Base-by-base conservation (phyloP, 1,140 invertebrate species). In the Lucilia cuprina region DNA sequence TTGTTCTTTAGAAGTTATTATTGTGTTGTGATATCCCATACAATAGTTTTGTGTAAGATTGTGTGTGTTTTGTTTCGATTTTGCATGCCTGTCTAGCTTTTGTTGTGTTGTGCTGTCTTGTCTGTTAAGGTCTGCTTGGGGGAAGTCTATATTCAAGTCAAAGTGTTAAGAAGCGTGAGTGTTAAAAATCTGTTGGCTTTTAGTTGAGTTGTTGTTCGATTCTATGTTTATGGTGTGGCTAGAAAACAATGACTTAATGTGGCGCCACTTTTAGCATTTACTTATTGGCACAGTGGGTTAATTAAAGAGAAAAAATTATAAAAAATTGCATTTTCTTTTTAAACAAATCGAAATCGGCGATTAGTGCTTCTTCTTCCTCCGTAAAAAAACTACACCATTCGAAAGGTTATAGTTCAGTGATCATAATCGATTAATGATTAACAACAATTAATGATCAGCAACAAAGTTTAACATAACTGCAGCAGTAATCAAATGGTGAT, bases 151-250 rank as follows among this genome's bases (percentile, higher is more conserved):
- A 25, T 25, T n/a, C n/a, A n/a, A 70, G 65, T 21, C 19, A 70
- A 70, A 70, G 65, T 70, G 65, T 70, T 70, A 80, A 80, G 77
- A 80, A 80, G 77, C 77, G 77, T 80, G 77, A 80, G 77, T 80
- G 77, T 80, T 80, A 49, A 80, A 30, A 41, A 41, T 80, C 77
- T 80, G 41, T 17, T 60, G 55, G 55, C 13, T 60, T 60, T 60
- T 60, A 17, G 14, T n/a, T 17, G 55, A 19, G 12, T 1, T 70
- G n/a, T 70, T 70, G 8, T 19, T 70, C 21, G 10, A 2, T 55
- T 49, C 25, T 9, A 12, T 17, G n/a, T 25, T 49, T 35, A 30
- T 55, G 21, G 80, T 55, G 34, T 50, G 80, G 34, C 80, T 82
- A 19, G 21, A 35, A 82, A 14, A 30, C 49, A 47, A 55, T 82